phyloP scores from a whole-genome alignment of 2,888 invertebrate species.

The Ichneumon xanthorius region DNA sequence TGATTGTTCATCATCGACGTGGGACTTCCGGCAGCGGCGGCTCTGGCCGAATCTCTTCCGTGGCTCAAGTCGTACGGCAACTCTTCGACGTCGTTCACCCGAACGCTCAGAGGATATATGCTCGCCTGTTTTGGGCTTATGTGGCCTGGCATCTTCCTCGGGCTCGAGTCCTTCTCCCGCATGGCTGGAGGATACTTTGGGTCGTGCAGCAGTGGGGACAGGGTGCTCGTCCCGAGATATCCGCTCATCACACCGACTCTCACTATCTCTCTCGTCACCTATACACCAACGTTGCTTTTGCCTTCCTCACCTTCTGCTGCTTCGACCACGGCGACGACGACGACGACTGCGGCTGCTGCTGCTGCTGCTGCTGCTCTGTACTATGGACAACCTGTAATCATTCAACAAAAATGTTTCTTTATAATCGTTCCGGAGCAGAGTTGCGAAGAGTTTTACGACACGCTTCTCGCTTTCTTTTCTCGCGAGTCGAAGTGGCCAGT shows the following conservation, averaged over 20 bases:
- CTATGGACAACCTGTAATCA: conserved; percentile 71
- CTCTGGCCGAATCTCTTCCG: conserved; percentile 74
- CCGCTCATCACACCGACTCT: conserved; percentile 83
- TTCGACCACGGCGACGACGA: conserved; percentile 12
- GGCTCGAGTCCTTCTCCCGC: conserved; percentile 97
- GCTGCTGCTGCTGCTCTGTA: conserved; percentile 74
- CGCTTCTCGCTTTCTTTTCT: conserved; percentile 27
- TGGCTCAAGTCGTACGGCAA: conserved; percentile 90
- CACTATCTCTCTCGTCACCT: conserved; percentile 65
- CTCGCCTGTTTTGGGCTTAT: conserved; percentile 91
- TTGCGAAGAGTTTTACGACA: conserved; percentile 13
- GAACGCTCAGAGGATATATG: conserved; percentile 89
- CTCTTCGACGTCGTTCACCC: conserved; percentile 87
- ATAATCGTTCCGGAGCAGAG: conserved; percentile 1
- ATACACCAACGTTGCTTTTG: conserved; percentile 45
- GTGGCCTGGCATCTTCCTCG: conserved; percentile 93
- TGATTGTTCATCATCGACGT: conserved; percentile 81
- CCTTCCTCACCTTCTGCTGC: conserved; percentile 39
- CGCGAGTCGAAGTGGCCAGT: conserved; percentile 21
- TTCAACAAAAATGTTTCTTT: not conserved
- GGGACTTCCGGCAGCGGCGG: conserved; percentile 74
- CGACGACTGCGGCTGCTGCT: conserved; percentile 17
- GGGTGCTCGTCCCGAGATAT: conserved; percentile 84
- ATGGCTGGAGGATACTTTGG: conserved; percentile 87
- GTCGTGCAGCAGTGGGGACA: conserved; percentile 83